Base-by-base conservation (phyloP, 2,888 invertebrate species). In the Hydroisotoma schaefferi region DNA sequence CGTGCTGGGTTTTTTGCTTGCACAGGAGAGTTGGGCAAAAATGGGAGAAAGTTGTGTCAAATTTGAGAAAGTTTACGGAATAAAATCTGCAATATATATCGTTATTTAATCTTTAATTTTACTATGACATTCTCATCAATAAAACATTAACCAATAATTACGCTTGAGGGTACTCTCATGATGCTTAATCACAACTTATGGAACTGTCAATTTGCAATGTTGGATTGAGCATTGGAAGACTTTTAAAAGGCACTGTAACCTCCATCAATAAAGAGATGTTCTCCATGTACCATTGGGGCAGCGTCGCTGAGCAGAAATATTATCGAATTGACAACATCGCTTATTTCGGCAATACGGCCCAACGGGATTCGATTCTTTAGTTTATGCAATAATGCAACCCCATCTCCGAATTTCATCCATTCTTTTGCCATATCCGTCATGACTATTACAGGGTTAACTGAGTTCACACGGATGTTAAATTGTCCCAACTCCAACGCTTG, bases 371-470 rank as follows among this genome's bases (percentile, higher is more conserved):
- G 18, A 0, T 26, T 26, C 25, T 60, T 15, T 2, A 62, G 27
- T 37, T 51, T 57, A 0, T 60, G 47, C 18, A 47, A 55, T 15
- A 62, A 29, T 6, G 40, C 43, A 6, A 18, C 29, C 8, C 61
- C 65, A 27, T 54, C 54, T 1, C 23, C 48, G 1, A 48, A 46
- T 3, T 23, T 29, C 29, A 60, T 49, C 60, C 57, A 60, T 5
- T 55, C 54, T 10, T 40, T 10, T 1, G 58, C 52, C 22, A 65
- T 33, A 15, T 59, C 62, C 2, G 62, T 65, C 81, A 93, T 80
- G 15, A 93, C 87, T 0, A 93, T 93, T 0, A 94, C 95, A 0
- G 97, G 97, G 77, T 94, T 94, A 0, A 97, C 87, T 8, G 85
- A 82, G 76, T 97, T 97, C 0, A 90, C 87, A 22, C 97, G 84